phyloP scores from a whole-genome alignment of 2,888 invertebrate genomes.

The Morinoia aosen region DNA sequence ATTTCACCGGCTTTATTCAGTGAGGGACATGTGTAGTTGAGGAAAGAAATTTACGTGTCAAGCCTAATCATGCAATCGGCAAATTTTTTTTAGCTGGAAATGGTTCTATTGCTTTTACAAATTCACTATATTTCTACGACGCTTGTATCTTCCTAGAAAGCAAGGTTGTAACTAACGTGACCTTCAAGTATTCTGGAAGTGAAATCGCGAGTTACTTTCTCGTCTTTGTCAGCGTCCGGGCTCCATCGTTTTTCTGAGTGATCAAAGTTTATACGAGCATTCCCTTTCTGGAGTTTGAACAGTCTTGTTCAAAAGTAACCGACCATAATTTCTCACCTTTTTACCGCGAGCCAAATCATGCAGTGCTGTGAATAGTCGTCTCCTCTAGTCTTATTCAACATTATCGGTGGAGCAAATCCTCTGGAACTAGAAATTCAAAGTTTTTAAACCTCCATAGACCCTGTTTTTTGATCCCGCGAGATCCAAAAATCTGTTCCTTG shows the following conservation, averaged over 20 bases:
- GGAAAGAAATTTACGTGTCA: not conserved
- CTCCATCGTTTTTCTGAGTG: not conserved
- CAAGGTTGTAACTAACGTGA: not conserved
- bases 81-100: not conserved
- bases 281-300: not conserved
- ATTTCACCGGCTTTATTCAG: not conserved
- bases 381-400: not conserved
- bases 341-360: not conserved
- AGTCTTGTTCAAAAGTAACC: not conserved
- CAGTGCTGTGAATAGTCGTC: not conserved
- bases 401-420: not conserved
- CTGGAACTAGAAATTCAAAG: not conserved
- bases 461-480: not conserved
- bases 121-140: not conserved
- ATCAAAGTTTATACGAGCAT: not conserved
- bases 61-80: not conserved
- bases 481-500: slow-evolving; percentile 9
- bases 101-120: not conserved
- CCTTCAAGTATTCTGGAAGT: not conserved
- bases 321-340: not conserved
- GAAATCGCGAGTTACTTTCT: not conserved
- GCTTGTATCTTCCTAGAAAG: not conserved
- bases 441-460: slow-evolving; percentile 12
- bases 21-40: not conserved
- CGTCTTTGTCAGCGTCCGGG: not conserved